Evolutionary conservation across 2,888 invertebrate genomes (phyloP), one percentile per base, ranked within the genome.

Genomic region (Nephrotoma guestfalica): DNA sequence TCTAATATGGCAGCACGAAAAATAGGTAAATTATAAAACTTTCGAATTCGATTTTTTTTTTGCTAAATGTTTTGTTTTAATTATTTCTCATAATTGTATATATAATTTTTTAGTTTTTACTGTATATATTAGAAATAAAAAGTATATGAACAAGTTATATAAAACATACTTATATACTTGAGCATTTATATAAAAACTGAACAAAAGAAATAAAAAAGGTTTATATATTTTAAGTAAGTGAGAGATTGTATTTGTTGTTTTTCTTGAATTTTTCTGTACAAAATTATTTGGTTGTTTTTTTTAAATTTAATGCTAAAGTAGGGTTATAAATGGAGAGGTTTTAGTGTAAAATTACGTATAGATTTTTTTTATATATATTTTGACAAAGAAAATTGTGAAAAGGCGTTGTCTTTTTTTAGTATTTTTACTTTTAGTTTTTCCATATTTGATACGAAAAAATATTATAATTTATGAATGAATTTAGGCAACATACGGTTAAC

Each of bases 271-370:
- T 71, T 84, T 84, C 84, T 84, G 41, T 84, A 41, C 42, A 41
- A 84, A 84, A 41, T 84, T 84, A 41, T 84, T 83, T 41, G 40
- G 83, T 83, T 83, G 83, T 83, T 41, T 41, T 83, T 84, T 84
- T 84, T 84, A 84, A 84, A 42, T 84, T 41, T 84, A 41, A 84
- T 41, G 84, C 71, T 71, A 71, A 71, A 71, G 71, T 41, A 84
- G 84, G 84, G 84, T 84, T 84, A 84, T 42, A 84, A 84, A 84
- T 84, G 84, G 42, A 84, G 84, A 84, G 84, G 84, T 84, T 84
- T 41, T 41, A 84, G 84, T 84, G 84, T 41, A 84, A 84, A 84
- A 84, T 84, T 84, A 84, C 42, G 42, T 84, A 84, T 84, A 84
- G 84, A 84, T 84, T 84, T 84, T 84, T 84, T 84, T 84, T 71